Evolutionary conservation across 2,113 vertebrate genomes (phyloP).

Genomic region (Istiophorus platypterus): DNA sequence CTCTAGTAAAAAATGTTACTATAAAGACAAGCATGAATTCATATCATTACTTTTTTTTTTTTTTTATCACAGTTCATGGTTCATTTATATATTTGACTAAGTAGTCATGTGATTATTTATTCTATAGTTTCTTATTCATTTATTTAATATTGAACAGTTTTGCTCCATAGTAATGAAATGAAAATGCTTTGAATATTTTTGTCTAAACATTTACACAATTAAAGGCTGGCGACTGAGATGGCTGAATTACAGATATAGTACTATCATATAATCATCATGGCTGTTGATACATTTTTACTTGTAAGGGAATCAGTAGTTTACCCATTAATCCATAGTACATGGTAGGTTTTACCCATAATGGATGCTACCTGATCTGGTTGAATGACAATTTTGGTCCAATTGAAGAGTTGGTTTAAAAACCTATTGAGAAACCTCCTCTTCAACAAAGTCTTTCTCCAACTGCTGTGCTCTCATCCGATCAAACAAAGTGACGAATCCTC

Average conservation of each 20-base stretch:
- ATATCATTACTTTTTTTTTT: neutral
- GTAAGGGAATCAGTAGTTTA: neutral
- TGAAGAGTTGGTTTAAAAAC: neutral
- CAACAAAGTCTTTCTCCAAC: neutral
- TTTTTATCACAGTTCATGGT: neutral
- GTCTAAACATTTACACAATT: no score
- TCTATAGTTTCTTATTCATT: neutral
- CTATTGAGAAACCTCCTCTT: neutral
- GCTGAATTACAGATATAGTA: neutral
- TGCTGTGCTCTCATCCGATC: neutral
- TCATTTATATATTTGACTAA: no score
- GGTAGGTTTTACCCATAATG: neutral
- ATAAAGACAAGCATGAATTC: neutral
- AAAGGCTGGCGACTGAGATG: neutral
- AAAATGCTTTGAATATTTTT: neutral
- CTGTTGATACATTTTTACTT: neutral
- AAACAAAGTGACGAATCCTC: conserved; percentile 5
- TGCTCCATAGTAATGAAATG: neutral
- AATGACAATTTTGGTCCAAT: neutral
- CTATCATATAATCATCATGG: neutral
- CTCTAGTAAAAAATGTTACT: neutral
- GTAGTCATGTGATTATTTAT: neutral
- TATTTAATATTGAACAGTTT: neutral
- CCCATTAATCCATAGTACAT: neutral
- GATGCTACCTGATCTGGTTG: neutral